Conservation (phyloP, 2,888 invertebrate species). For the Caenorhabditis afra region DNA sequence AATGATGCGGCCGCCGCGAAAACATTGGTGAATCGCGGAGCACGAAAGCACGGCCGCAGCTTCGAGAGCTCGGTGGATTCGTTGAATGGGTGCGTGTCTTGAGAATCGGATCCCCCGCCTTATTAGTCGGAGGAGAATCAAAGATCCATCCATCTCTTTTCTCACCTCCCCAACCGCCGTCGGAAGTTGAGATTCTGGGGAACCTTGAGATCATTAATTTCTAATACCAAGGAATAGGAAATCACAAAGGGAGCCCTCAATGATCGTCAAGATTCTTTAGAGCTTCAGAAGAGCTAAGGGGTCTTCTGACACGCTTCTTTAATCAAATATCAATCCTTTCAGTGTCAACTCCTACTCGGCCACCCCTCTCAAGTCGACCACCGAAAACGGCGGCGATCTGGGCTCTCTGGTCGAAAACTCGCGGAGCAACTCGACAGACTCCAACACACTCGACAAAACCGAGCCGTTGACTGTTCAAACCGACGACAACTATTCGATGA, state of each 20-base stretch:
- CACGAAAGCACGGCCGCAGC: conserved; percentile 37
- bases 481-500: conserved; percentile 46
- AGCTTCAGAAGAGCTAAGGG: too few relatives aligned
- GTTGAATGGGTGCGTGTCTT: conserved; percentile 51
- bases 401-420: conserved; percentile 44
- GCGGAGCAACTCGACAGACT: conserved; percentile 53
- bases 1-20: conserved; percentile 47
- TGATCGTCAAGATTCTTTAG: too few relatives aligned
- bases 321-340: too few relatives aligned
- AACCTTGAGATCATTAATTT: too few relatives aligned
- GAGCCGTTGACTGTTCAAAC: conserved; percentile 41
- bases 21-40: conserved; percentile 50
- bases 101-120: too few relatives aligned
- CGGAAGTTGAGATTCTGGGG: too few relatives aligned
- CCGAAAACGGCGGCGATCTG: conserved; percentile 26
- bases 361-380: conserved; percentile 25
- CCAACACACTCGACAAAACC: conserved; percentile 32
- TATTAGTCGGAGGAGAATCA: background rate
- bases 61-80: conserved; percentile 55
- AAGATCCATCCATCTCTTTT: too few relatives aligned
- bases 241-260: too few relatives aligned
- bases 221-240: too few relatives aligned
- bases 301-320: too few relatives aligned
- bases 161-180: too few relatives aligned
- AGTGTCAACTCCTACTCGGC: conserved; percentile 46